Percentiles rank a stretch among this genome's conserved stretches.
phyloP scores from a whole-genome alignment of 2,797 vertebrate species.

The Neosalanx taihuensis region DNA sequence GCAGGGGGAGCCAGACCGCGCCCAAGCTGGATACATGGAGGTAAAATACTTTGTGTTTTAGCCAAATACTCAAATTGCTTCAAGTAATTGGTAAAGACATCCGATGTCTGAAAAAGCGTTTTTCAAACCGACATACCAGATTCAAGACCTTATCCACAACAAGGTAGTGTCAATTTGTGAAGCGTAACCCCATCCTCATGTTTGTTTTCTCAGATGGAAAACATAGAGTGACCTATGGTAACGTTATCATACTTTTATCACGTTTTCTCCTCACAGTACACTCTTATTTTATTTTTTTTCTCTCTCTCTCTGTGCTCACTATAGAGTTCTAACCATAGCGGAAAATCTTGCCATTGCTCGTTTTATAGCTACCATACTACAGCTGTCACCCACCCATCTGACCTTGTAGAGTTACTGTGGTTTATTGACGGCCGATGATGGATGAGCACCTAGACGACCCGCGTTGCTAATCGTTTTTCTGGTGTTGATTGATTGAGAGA shows the following conservation, averaged over 20 bases:
- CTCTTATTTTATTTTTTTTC: not conserved
- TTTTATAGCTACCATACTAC: constrained; percentile 38
- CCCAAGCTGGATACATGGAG: constrained; percentile 89
- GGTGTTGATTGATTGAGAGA: constrained; percentile 1
- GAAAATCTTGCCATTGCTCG: not conserved
- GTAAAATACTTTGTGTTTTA: constrained; percentile 69
- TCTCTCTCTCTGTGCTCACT: not conserved
- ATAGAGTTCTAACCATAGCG: not conserved
- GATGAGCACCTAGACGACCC: constrained; percentile 4
- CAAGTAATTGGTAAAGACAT: no score
- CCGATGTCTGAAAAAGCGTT: not conserved
- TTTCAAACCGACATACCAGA: not conserved
- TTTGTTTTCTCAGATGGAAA: constrained; percentile 66
- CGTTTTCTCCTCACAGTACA: constrained; percentile 19
- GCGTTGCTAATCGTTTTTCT: constrained; percentile 30
- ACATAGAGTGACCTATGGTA: constrained; percentile 68
- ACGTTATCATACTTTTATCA: constrained; percentile 53
- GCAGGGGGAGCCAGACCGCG: constrained; percentile 70
- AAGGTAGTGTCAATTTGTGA: not conserved
- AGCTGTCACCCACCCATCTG: constrained; percentile 30
- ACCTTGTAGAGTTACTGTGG: constrained; percentile 27
- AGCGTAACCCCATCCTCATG: constrained; percentile 28
- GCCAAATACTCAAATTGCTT: no score
- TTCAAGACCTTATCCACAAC: not conserved
- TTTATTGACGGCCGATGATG: constrained; percentile 24